A percentile compares a stretch with the other conserved stretches of the same genome.
Evolutionary conservation across 2,113 vertebrate genomes (phyloP).

Genomic region (Coryphaenoides rupestris): DNA sequence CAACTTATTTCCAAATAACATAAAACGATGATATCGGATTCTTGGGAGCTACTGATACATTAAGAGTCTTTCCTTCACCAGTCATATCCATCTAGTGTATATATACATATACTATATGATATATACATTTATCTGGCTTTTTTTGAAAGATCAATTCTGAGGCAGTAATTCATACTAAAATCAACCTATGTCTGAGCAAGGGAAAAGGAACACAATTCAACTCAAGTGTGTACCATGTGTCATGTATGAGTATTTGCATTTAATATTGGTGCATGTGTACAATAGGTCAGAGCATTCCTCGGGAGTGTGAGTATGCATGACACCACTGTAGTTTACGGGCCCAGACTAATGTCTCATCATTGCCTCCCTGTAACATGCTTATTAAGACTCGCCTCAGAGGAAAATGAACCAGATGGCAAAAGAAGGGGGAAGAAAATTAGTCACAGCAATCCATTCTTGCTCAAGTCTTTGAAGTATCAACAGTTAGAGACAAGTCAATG

Average conservation of each 20-base stretch:
- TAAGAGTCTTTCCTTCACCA: not conserved
- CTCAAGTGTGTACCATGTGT: conserved; percentile 8
- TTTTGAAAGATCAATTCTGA: not conserved
- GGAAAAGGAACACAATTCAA: too few relatives aligned
- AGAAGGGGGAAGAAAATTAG: conserved; percentile 56
- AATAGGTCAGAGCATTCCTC: conserved; percentile 29
- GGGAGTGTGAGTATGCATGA: conserved; percentile 41
- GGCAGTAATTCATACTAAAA: not conserved
- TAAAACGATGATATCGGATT: not conserved
- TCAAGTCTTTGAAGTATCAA: conserved; percentile 65
- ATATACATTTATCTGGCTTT: not conserved
- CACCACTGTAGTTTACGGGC: conserved; percentile 45
- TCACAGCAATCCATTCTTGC: conserved; percentile 71
- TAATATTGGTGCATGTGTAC: conserved; percentile 35
- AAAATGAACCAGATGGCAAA: conserved; percentile 70
- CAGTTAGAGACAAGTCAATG: conserved; percentile 68
- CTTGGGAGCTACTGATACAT: not conserved
- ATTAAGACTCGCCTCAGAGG: conserved; percentile 61
- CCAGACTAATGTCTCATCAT: conserved; percentile 48
- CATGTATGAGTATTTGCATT: conserved; percentile 22
- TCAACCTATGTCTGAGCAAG: too few relatives aligned
- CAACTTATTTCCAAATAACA: conserved; percentile 16
- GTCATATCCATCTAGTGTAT: too few relatives aligned
- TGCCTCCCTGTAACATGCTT: conserved; percentile 61
- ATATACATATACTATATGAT: too few relatives aligned